Evolutionary conservation across 2,797 vertebrate species (phyloP), one percentile per base, ranked within the genome.

Genomic region (Peromyscus nudipes): DNA sequence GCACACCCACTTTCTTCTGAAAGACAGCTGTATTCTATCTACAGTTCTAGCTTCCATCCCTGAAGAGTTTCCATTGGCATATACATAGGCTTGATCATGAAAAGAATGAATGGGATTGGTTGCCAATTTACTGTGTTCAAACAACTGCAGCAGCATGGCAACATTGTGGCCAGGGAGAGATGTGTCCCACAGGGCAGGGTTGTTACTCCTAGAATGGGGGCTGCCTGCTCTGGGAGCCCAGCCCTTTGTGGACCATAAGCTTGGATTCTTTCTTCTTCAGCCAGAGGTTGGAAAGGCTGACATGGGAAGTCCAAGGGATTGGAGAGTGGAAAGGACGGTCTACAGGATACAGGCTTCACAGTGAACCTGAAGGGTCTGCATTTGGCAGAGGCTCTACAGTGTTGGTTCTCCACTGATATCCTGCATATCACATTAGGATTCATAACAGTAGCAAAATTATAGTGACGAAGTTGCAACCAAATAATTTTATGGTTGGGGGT

Each of bases 91-190:
- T 49, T 67, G 10, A 2, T 49, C 67, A 31, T 27, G 2, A 49
- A 34, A 71, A 64, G 21, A 73, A 65, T 4, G 37, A 62, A 86
- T 13, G 34, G 49, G 62, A 13, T 9, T 10, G 86, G 25, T 86
- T 16, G 0, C n/a, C 43, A 40, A 46, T 57, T 91, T 60, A 46
- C 40, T 55, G 46, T 23, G 19, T 31, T 29, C 21, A 77, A 43
- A 40, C 40, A 55, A 76, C 0, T 4, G 13, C 23, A 31, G 75
- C 5, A 0, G 17, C 0, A 14, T 60, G 64, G 4, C 0, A 0
- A 0, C 3, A 1, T n/a, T 1, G 1, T 43, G 77, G n/a, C 29
- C 29, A 55, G 37, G 67, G 65, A 49, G 40, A 29, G 25, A 34
- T 52, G 12, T 34, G 46, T 23, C 49, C 69, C 40, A 3, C 2